Conservation (phyloP, 2,113 vertebrate species). For the Ctenodactylus gundi region DNA sequence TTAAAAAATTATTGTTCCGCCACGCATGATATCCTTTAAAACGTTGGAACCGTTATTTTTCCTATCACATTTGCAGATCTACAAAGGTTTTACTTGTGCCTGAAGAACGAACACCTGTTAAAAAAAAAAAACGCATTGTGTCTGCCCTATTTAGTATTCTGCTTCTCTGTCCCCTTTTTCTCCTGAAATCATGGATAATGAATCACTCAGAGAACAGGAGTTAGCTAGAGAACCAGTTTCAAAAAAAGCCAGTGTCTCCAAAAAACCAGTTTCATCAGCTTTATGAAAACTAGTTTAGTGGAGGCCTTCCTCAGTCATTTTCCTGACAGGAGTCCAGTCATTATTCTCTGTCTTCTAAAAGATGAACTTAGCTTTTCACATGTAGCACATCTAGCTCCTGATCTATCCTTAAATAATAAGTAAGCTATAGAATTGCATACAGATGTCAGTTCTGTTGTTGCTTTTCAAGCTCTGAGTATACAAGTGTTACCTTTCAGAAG, state of each 20-base stretch:
- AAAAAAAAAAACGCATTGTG: background rate
- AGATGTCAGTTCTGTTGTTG: constrained; percentile 37
- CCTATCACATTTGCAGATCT: background rate
- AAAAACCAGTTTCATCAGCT: background rate
- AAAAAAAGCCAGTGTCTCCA: no score
- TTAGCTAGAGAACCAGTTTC: no score
- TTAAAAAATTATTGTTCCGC: background rate
- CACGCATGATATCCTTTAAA: constrained; percentile 5
- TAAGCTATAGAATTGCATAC: background rate
- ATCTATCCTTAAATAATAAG: constrained; percentile 11
- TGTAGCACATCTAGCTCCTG: background rate
- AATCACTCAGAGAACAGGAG: background rate
- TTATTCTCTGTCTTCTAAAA: background rate
- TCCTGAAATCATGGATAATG: constrained; percentile 29
- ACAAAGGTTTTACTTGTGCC: constrained; percentile 7
- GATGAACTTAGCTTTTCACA: background rate
- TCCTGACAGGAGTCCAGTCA: background rate
- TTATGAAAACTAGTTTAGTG: background rate
- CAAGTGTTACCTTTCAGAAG: constrained; percentile 51
- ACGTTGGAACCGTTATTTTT: constrained; percentile 5
- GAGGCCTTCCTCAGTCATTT: background rate
- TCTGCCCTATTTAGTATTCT: constrained; percentile 9
- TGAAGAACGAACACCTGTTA: background rate
- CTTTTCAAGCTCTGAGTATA: constrained; percentile 4
- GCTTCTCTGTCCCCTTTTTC: constrained; percentile 9